Conservation (phyloP, 2,888 invertebrate genomes). For the Euphydryas editha region DNA sequence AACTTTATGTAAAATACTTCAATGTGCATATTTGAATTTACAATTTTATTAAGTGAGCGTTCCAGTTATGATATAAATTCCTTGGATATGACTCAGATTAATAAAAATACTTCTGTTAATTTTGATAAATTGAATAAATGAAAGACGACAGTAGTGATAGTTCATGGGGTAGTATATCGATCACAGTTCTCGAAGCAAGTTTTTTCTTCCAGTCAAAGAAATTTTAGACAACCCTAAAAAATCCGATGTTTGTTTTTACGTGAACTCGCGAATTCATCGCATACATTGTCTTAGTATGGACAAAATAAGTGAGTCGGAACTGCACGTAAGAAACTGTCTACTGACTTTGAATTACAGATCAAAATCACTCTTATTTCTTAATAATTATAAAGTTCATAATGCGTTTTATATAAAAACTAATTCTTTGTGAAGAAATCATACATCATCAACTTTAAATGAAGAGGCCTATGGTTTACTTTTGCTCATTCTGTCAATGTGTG, state of each 20-base stretch:
- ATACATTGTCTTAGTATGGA: slow-evolving; percentile 78
- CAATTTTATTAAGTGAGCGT: too few species aligned
- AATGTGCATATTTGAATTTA: too few species aligned
- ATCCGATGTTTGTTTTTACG: slow-evolving; percentile 60
- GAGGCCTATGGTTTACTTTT: slow-evolving; percentile 43
- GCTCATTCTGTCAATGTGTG: neutral
- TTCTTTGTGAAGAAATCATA: neutral
- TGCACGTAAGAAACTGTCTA: slow-evolving; percentile 61
- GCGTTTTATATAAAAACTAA: slow-evolving; percentile 5
- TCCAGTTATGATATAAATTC: too few species aligned
- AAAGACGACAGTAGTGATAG: too few species aligned
- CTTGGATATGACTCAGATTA: too few species aligned
- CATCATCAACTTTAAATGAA: neutral
- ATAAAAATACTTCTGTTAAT: too few species aligned
- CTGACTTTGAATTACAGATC: neutral
- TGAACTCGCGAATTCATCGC: slow-evolving; percentile 65
- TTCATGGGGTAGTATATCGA: neutral
- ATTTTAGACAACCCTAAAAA: slow-evolving; percentile 53
- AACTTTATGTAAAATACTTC: too few species aligned
- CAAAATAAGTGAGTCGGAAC: slow-evolving; percentile 76
- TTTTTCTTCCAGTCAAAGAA: neutral
- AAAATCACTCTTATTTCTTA: slow-evolving; percentile 14
- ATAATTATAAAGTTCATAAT: slow-evolving; percentile 5
- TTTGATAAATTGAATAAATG: too few species aligned
- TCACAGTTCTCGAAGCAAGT: neutral